Base-by-base conservation (phyloP, 1,140 invertebrate species). In the Acyrthosiphon pisum region DNA sequence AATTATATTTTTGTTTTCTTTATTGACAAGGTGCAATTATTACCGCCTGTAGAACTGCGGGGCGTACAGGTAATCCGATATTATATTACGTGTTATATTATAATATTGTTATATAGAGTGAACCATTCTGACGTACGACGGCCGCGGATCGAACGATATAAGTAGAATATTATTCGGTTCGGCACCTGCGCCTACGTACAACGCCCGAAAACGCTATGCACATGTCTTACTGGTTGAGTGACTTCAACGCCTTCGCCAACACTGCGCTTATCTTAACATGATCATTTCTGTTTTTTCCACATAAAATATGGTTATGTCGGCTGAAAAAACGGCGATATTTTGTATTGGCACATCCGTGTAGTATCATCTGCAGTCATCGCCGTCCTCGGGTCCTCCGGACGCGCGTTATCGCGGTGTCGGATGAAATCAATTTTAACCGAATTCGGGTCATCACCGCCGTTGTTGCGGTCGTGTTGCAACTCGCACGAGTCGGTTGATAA, bases 11-110 rank as follows among this genome's bases (percentile, higher is more conserved):
- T 44, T 53, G 30, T 60, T 56, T 60, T 60, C 88, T 53, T n/a
- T 89, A 89, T 53, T 87, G 48, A 53, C 46, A 53, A 89, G 88
- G 88, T 41, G 88, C 88, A 60, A 90, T 90, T 90, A 90, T 90
- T 22, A 22, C n/a, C 87, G 44, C n/a, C 87, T 23, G 6, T 76
- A 41, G 48, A 53, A 90, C 35, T 60, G 41, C 88, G 37, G 35
- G 88, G 88, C 88, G 53, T 90, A 20, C 60, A n/a, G 11, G n/a
- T 76, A 60, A 60, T 90, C 88, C 35, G 37, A 90, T 90, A 37
- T 11, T 30, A 76, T 76, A 11, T 26, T 56, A 11, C n/a, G 50
- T 53, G 50, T 53, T 30, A n/a, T n/a, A 68, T 76, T 60, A 30
- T 60, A 56, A 14, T 53, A 53, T 23, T 53, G 6, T 53, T 22